phyloP scores from a whole-genome alignment of 2,113 vertebrate species.

The Xiphorhynchus elegans region DNA sequence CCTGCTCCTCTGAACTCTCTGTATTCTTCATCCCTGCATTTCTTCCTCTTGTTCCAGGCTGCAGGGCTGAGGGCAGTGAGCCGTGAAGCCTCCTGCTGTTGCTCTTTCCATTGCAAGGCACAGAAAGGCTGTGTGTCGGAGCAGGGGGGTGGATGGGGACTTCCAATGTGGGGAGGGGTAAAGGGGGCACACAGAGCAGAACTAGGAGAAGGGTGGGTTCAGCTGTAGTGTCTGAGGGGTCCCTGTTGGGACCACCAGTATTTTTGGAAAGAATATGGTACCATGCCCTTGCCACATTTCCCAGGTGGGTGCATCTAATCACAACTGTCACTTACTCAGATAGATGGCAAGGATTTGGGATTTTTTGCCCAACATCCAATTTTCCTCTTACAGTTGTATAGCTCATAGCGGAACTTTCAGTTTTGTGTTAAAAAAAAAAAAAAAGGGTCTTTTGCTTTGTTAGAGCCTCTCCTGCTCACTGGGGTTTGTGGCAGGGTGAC shows the following conservation, averaged over 20 bases:
- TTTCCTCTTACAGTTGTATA: background rate
- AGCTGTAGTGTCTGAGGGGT: background rate
- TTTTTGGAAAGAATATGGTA: background rate
- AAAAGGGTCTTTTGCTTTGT: background rate
- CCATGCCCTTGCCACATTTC: background rate
- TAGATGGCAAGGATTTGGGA: background rate
- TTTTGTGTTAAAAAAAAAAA: background rate
- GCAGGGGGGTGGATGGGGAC: fast-evolving
- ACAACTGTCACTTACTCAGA: background rate
- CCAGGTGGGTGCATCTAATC: background rate
- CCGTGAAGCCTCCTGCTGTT: background rate
- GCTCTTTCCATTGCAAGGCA: fast-evolving
- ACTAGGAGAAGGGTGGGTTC: background rate
- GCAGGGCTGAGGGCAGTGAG: background rate
- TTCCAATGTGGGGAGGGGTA: background rate
- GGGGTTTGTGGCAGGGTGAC: background rate
- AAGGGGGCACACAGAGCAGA: background rate
- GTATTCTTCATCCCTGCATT: background rate
- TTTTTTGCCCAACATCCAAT: background rate
- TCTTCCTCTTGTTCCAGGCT: background rate
- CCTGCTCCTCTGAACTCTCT: background rate
- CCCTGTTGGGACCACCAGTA: background rate
- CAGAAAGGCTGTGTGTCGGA: fast-evolving
- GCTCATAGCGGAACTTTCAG: background rate
- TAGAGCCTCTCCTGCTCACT: background rate